Percentiles rank a stretch among this genome's conserved stretches.
phyloP scores from a whole-genome alignment of 2,113 vertebrate genomes.

The Chunga burmeisteri region DNA sequence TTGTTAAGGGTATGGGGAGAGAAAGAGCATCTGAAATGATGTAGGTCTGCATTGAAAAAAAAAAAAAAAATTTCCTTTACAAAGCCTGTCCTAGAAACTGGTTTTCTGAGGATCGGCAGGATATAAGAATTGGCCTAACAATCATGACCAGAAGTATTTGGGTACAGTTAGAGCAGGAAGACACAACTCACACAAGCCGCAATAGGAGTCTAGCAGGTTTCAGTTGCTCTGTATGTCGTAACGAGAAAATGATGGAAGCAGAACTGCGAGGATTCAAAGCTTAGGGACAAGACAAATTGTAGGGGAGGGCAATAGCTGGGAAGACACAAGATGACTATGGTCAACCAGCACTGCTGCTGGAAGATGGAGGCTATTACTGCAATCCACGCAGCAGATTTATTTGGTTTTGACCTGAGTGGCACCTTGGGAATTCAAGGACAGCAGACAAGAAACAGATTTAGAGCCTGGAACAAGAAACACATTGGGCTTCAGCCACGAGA shows the following conservation, averaged over 20 bases:
- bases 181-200: not conserved
- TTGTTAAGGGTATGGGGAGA: not conserved
- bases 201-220: not conserved
- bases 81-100: not conserved
- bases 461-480: not conserved
- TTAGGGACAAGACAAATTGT: not conserved
- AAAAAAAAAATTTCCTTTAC: not conserved
- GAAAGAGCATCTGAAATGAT: not conserved
- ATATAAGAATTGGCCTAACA: not conserved
- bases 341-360: not conserved
- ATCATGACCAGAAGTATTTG: not conserved
- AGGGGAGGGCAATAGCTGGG: not conserved
- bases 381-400: not conserved
- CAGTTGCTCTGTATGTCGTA: not conserved
- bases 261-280: not conserved
- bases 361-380: not conserved
- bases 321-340: not conserved
- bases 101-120: not conserved
- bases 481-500: rapidly evolving
- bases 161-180: not conserved
- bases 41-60: not conserved
- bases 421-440: not conserved
- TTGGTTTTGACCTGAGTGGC: not conserved
- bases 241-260: not conserved
- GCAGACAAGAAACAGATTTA: not conserved